Evolutionary conservation across 1,140 invertebrate species (phyloP).

Genomic region (Leptinotarsa defecta): DNA sequence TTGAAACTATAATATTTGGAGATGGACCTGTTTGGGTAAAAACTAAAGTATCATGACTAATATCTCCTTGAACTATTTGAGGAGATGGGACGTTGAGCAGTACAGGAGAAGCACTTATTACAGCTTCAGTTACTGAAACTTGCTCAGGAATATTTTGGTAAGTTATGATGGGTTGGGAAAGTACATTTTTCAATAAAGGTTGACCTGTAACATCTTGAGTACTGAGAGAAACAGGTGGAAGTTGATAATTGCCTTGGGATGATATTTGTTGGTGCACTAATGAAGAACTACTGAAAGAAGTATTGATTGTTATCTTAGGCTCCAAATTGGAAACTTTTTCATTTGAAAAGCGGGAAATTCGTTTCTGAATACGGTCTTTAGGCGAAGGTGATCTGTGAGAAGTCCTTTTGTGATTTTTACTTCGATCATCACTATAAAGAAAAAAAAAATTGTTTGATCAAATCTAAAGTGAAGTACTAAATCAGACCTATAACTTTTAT

Average conservation of each 20-base stretch:
- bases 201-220: slow-evolving; percentile 47
- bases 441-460: not conserved
- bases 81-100: slow-evolving; percentile 55
- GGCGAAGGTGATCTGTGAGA: slow-evolving; percentile 41
- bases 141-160: slow-evolving; percentile 20
- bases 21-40: slow-evolving; percentile 22
- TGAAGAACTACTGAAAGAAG: slow-evolving; percentile 37
- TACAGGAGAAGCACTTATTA: slow-evolving; percentile 50
- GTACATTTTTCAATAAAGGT: slow-evolving; percentile 45
- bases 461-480: not conserved
- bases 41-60: slow-evolving; percentile 23
- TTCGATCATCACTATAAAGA: slow-evolving; percentile 39
- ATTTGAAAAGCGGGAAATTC: slow-evolving; percentile 43
- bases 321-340: slow-evolving; percentile 46
- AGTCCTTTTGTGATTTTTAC: slow-evolving; percentile 50
- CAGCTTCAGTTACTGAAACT: slow-evolving; percentile 35
- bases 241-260: not conserved
- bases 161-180: slow-evolving; percentile 8
- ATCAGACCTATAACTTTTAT: slow-evolving; percentile 10
- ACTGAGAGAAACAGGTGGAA: slow-evolving; percentile 6
- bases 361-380: slow-evolving; percentile 39
- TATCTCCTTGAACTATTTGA: slow-evolving; percentile 43
- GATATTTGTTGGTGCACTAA: slow-evolving; percentile 22
- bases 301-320: slow-evolving; percentile 52
- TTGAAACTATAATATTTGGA: slow-evolving; percentile 41